These are phyloP conservation scores for Ailuropoda melanoleuca DNA, from an alignment of 2,113 vertebrate species.

Conservation along the genomic window DNA sequence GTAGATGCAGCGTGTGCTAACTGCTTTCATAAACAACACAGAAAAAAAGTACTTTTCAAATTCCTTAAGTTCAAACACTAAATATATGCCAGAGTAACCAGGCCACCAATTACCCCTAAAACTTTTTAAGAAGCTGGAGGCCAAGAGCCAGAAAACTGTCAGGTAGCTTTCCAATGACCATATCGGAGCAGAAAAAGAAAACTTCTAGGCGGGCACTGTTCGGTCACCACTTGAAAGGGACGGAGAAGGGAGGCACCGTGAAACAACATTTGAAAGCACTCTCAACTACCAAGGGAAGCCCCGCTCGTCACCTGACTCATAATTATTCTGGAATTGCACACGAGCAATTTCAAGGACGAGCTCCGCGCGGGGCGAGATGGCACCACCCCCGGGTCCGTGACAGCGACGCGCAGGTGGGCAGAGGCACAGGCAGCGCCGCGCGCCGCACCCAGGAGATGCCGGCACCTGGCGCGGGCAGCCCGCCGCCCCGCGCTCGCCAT, in stretches of 20 bases:
- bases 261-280: not conserved
- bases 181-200: not conserved
- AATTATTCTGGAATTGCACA: rapidly evolving
- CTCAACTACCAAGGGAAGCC: not conserved
- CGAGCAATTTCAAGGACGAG: not conserved
- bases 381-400: not conserved
- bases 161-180: not conserved
- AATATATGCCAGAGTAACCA: not conserved
- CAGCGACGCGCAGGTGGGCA: constrained; percentile 38
- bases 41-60: not conserved
- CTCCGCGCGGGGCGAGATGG: not conserved
- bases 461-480: not conserved
- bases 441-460: not conserved
- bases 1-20: too few species aligned
- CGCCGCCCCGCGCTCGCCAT: not conserved
- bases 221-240: not conserved
- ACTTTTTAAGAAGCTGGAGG: not conserved
- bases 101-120: not conserved
- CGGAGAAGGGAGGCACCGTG: not conserved
- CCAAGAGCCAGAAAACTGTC: not conserved
- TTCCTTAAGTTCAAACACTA: not conserved
- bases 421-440: not conserved
- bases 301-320: not conserved
- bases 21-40: not conserved
- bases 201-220: not conserved